Evolutionary conservation across 2,113 vertebrate species (phyloP), one percentile per base, ranked within the genome.

Genomic region (Strix aluco): DNA sequence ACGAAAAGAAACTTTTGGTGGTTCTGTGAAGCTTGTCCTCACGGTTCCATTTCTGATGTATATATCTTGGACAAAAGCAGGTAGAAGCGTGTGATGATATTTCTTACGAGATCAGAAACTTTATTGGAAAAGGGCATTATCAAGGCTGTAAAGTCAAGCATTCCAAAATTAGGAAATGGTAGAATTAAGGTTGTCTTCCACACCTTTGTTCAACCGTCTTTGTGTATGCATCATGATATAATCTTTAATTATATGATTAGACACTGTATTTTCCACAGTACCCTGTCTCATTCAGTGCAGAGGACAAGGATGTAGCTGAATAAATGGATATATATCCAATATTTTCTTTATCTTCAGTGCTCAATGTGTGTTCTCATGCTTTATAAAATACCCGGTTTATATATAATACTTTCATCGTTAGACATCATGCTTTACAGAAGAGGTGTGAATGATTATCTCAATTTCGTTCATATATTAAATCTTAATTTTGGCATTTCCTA

Each of bases 171-270:
- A 91, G 86, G 92, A 92, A 93, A 79, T 84, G 61, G 52, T 81
- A 81, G 95, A 93, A 86, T 95, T 96, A 94, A 88, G 69, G 40
- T 84, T 86, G 90, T 81, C 82, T 93, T 94, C 72, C 1, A 0
- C 38, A 79, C 59, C 63, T 91, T 96, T 96, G 67, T 97, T 97
- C 79, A 81, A 51, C 44, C 5, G 2, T 51, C 88, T 93, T 92
- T 96, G 87, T 96, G 40, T 80, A 71, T 77, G 44, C 63, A 71
- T 91, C 57, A 44, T 79, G 94, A 97, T 94, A 96, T 40, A 86
- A 88, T 95, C 95, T 96, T 97, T 96, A 96, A 96, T 93, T 95
- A 95, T 52, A 36, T 75, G 29, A 95, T 96, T 92, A 90, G 90
- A 93, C 94, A 59, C 51, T 78, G 72, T 86, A 67, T 93, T 95